Base-by-base conservation (phyloP, 2,888 invertebrate species). In the Oscheius onirici region DNA sequence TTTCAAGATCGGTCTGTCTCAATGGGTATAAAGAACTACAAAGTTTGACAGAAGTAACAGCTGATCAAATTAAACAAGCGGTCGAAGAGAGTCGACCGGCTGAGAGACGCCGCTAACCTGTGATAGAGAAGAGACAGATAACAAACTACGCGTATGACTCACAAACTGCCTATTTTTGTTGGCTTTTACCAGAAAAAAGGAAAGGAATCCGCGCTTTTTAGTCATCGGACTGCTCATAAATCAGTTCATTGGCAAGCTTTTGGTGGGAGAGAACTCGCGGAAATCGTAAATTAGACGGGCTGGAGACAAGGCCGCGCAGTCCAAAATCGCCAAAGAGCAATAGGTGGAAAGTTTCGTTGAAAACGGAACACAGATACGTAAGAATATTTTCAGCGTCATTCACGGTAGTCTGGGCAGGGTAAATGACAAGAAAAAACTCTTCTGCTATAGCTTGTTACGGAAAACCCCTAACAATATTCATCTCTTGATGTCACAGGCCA, bases 281-380 rank as follows among this genome's bases (percentile, higher is more conserved):
- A 57, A 43, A 68, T 68, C 68, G 68, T 57, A 68, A 57, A 68
- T 57, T 69, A 51, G 43, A 34, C 34, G n/a, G 24, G 41, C 26
- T n/a, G 58, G 20, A 26, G 46, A 20, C 28, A 34, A n/a, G 26
- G 63, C 17, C 46, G 34, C 54, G 54, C n/a, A 26, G 46, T 3
- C 13, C 13, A 58, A 58, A 58, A 58, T 40, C 58, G 41, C 40
- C 58, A 58, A 58, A 58, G 58, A 34, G 34, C 34, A 34, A 34
- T 34, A 8, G 34, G 8, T 34, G 34, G 8, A 0, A 34, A 34
- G 8, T 34, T 34, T 34, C 34, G 34, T 34, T 8, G 34, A 34
- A 34, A 34, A 34, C 34, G 34, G 34, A 34, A 34, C 34, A n/a
- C n/a, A n/a, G n/a, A n/a, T n/a, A n/a, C n/a, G n/a, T n/a, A n/a